Evolutionary conservation across 2,113 vertebrate species (phyloP), one percentile per base, ranked within the genome.

Genomic region (Phoxinus phoxinus): DNA sequence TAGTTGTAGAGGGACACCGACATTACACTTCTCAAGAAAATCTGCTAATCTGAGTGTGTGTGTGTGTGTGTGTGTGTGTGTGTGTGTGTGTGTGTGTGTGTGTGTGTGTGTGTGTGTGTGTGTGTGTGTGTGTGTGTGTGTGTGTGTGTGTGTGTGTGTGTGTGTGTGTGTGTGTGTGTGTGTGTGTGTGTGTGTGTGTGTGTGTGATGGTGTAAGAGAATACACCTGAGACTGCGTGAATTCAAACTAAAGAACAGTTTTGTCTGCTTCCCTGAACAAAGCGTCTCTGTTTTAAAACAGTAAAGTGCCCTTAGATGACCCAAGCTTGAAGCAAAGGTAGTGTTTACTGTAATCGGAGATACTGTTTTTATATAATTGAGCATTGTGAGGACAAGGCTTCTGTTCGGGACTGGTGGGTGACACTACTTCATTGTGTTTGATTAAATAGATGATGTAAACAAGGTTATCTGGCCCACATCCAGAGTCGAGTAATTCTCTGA

Each of bases 1-100:
- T 94, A 93, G 94, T 92, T 89, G 25, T 10, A 88, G 71, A 67
- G 74, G 37, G 8, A 84, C 63, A 59, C 81, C 87, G 51, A 88
- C 65, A 72, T 48, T 71, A 82, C 84, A 84, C 87, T 87, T 41
- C 65, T 79, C 85, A 69, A 77, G 61, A 48, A 75, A 48, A 15
- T 25, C 23, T 74, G 21, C 78, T 85, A 85, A 75, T 78, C 35
- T 82, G 46, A 69, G 30, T 21, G 41, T 69, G 48, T 59, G 2
- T 79, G 48, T 72, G 23, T 82, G 85, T 69, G 58, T 35, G n/a
- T 44, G 41, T 23, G 17, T n/a, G 37, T 75, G 48, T 59, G 2
- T 79, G 48, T 72, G 23, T 82, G 85, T 69, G 58, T 35, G 48
- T 71, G 2, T 79, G 37, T 72, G 23, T 82, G 85, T 69, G 58